phyloP scores from a whole-genome alignment of 92 coral and sea anemone species.

The Actinostola sp. region DNA sequence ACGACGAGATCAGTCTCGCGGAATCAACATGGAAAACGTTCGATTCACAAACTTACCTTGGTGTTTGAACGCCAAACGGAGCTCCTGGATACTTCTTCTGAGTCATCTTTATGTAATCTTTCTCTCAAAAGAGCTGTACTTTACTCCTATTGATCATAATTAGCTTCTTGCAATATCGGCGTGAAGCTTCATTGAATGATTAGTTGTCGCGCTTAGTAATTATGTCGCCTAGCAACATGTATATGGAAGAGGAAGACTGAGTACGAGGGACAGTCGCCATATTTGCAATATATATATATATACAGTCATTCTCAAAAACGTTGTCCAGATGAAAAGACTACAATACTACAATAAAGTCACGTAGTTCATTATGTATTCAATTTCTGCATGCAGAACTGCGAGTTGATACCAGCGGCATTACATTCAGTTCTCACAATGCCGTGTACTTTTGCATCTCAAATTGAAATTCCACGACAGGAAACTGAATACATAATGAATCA shows the following conservation, averaged over 20 bases:
- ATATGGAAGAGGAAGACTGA: conserved; percentile 9
- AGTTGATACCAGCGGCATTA: too few species aligned
- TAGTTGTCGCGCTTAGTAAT: conserved; percentile 9
- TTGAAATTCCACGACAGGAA: too few species aligned
- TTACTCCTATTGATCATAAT: conserved; percentile 1
- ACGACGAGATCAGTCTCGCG: too few species aligned
- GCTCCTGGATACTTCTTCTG: conserved; percentile 91
- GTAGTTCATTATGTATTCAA: too few species aligned
- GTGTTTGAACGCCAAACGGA: conserved; percentile 96
- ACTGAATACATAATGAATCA: too few species aligned
- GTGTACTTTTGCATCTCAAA: too few species aligned
- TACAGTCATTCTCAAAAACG: too few species aligned
- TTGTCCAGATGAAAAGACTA: too few species aligned
- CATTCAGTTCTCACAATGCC: too few species aligned
- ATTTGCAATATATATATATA: background rate
- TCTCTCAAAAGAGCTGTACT: background rate
- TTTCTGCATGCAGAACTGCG: too few species aligned
- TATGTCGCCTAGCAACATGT: conserved; percentile 19
- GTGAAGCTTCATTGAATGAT: conserved; percentile 31
- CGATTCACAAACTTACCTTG: conserved; percentile 91
- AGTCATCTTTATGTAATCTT: conserved; percentile 59
- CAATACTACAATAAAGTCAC: too few species aligned
- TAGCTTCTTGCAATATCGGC: conserved; percentile 4
- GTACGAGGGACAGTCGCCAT: background rate
- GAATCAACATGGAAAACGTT: too few species aligned